Conservation (phyloP, 2,888 invertebrate species). For the Epinotia demarniana region DNA sequence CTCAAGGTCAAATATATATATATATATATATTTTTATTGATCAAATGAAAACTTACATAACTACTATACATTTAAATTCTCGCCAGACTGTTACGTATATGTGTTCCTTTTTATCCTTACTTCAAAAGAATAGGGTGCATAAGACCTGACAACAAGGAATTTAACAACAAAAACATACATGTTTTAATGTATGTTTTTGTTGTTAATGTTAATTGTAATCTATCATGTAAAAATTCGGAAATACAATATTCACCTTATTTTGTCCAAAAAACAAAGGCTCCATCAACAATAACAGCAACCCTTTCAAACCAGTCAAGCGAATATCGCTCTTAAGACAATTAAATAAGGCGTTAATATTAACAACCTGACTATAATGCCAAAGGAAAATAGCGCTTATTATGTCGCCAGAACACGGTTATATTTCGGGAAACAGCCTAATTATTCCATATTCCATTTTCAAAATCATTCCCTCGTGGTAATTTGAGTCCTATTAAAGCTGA, state of each 20-base stretch:
- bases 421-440: not conserved
- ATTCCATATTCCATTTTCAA: constrained; percentile 3
- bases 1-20: too few species aligned
- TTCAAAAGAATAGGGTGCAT: too few species aligned
- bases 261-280: constrained; percentile 13
- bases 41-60: too few species aligned
- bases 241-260: constrained; percentile 15
- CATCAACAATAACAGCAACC: not conserved
- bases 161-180: not conserved
- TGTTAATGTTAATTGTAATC: too few species aligned
- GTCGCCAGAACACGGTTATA: not conserved
- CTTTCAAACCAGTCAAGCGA: constrained; percentile 8
- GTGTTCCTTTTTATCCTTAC: too few species aligned
- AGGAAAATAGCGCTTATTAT: not conserved
- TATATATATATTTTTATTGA: too few species aligned
- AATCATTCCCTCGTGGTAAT: not conserved
- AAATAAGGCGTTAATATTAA: not conserved
- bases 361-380: not conserved
- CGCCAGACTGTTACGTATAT: too few species aligned
- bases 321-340: not conserved
- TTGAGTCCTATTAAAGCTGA: not conserved
- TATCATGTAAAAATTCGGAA: constrained; percentile 23
- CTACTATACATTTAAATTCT: too few species aligned
- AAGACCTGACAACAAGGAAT: constrained; percentile 2
- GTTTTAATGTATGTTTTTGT: too few species aligned